Conservation (phyloP, 2,888 invertebrate species). For the Euclidia mi region DNA sequence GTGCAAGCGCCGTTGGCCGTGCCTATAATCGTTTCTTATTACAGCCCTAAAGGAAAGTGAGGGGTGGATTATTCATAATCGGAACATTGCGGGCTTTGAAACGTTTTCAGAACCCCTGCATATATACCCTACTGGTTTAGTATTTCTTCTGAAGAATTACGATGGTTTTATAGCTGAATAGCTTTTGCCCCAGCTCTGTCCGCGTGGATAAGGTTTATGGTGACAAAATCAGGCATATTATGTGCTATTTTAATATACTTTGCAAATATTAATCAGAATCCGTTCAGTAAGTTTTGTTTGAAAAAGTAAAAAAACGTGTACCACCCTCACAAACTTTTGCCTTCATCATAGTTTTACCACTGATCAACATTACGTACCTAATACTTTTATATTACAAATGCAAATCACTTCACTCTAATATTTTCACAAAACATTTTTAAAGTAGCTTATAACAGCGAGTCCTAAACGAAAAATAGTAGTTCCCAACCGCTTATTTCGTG, state of each 20-base stretch:
- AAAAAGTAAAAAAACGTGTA: no score
- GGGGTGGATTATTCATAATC: conserved; percentile 5
- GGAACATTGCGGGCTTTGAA: background rate
- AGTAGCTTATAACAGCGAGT: conserved; percentile 21
- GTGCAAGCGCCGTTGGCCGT: conserved; percentile 4
- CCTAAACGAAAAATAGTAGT: conserved; percentile 31
- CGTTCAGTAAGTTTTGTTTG: no score
- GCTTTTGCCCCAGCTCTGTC: no score
- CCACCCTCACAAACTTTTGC: no score
- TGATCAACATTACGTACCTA: no score
- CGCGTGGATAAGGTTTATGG: no score
- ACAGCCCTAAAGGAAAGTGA: conserved; percentile 2
- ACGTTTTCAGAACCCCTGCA: background rate
- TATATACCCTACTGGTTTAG: background rate
- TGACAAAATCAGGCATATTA: no score
- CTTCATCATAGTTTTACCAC: no score
- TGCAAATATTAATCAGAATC: no score
- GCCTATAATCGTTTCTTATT: conserved; percentile 13
- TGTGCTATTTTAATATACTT: no score
- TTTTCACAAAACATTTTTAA: background rate
- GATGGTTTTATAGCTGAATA: background rate
- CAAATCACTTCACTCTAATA: background rate
- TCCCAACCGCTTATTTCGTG: conserved; percentile 60
- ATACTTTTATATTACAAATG: no score
- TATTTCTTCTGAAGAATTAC: background rate